Conservation (phyloP, 1,140 invertebrate species). For the Eumaeus atala region DNA sequence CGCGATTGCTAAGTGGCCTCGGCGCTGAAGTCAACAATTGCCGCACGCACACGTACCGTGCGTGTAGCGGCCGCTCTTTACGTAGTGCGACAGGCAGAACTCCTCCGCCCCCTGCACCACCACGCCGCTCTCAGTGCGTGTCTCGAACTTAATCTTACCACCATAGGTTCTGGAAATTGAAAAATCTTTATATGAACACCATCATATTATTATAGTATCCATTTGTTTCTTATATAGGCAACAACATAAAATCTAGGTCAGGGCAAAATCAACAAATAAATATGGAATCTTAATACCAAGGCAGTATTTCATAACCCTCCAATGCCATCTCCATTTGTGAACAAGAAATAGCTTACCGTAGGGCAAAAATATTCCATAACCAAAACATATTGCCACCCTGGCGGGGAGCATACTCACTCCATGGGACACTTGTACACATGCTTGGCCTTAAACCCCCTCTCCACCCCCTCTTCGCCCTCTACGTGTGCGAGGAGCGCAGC, state of each 20-base stretch:
- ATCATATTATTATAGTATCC: no score
- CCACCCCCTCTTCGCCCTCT: conserved; percentile 27
- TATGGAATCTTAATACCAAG: no score
- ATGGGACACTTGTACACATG: conserved; percentile 49
- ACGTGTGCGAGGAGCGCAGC: conserved; percentile 18
- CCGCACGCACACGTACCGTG: conserved; percentile 32
- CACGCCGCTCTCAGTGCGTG: conserved; percentile 20
- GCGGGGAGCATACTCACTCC: conserved; percentile 58
- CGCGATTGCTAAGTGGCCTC: no score
- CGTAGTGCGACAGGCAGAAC: conserved; percentile 39
- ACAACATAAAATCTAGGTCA: no score
- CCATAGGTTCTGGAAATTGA: conserved; percentile 9
- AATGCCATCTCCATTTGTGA: no score
- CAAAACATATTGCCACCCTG: no score
- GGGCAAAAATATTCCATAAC: no score
- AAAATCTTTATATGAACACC: background rate
- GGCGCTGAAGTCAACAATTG: no score
- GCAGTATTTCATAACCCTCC: no score
- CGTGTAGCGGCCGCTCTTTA: conserved; percentile 37
- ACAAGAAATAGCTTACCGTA: no score
- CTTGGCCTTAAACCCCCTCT: conserved; percentile 35
- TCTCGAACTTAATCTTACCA: conserved; percentile 48
- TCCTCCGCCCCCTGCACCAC: conserved; percentile 40
- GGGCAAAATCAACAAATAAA: no score
- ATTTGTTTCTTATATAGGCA: no score